A percentile compares a stretch with the other conserved stretches of the same genome.
Conservation (phyloP, 2,113 vertebrate species). For the Ranitomeya variabilis region DNA sequence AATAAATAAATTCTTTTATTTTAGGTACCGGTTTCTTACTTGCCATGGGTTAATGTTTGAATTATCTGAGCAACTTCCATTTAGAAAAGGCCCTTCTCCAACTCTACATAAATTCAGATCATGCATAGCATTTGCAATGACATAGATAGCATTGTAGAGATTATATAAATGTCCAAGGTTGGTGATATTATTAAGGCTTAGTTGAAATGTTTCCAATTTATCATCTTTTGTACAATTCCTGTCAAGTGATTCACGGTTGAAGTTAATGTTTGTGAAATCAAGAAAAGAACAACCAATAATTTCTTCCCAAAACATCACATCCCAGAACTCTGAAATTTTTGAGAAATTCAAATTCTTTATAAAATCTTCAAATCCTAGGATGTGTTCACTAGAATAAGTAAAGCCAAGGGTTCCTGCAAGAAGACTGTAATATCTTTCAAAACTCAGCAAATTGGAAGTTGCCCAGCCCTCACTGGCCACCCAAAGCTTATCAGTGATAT, state of each 20-base stretch:
- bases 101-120: not conserved
- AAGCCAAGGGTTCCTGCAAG: slow-evolving; percentile 46
- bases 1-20: not conserved
- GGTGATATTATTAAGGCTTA: slow-evolving; percentile 3
- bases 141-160: slow-evolving; percentile 49
- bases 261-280: not conserved
- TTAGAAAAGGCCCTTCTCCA: slow-evolving; percentile 43
- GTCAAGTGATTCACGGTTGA: not conserved
- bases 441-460: not conserved
- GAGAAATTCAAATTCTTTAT: not conserved
- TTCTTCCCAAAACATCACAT: slow-evolving; percentile 20
- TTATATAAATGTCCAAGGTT: slow-evolving; percentile 7
- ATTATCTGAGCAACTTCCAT: slow-evolving; percentile 44
- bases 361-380: slow-evolving; percentile 42
- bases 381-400: not conserved
- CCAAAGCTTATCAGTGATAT: slow-evolving; percentile 44
- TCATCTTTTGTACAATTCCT: slow-evolving; percentile 30
- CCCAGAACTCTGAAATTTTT: not conserved
- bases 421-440: not conserved
- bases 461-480: slow-evolving; percentile 56
- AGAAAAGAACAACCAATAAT: not conserved
- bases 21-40: slow-evolving; percentile 35
- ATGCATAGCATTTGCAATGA: slow-evolving; percentile 51
- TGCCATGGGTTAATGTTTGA: slow-evolving; percentile 55
- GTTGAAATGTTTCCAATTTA: not conserved